A percentile compares a stretch with the other conserved stretches of the same genome.
phyloP scores from a whole-genome alignment of 2,113 vertebrate genomes.

The Ictidomys tridecemlineatus region DNA sequence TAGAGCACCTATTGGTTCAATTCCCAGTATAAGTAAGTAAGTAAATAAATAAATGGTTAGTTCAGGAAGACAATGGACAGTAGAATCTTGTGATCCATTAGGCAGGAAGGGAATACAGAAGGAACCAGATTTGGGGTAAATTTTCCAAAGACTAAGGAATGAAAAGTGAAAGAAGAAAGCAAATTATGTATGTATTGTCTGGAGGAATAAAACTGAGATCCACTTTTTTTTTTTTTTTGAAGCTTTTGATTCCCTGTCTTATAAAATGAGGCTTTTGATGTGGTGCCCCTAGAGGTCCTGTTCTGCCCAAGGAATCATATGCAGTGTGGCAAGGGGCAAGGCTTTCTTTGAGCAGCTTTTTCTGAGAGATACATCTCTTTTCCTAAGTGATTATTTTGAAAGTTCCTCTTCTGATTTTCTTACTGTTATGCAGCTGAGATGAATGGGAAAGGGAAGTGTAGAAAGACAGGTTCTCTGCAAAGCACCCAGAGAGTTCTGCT shows the following conservation, averaged over 20 bases:
- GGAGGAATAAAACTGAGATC: not conserved
- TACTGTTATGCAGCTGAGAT: not conserved
- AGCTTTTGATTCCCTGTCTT: not conserved
- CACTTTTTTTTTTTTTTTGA: not conserved
- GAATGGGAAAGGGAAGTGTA: not conserved
- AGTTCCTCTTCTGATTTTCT: not conserved
- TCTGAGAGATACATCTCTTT: not conserved
- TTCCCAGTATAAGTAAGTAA: too few species aligned
- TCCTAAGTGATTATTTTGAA: not conserved
- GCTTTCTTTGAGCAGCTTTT: not conserved
- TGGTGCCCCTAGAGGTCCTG: not conserved
- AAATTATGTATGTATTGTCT: not conserved
- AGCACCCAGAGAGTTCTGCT: not conserved
- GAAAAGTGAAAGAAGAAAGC: not conserved
- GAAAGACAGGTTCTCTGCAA: not conserved
- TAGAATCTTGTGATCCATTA: not conserved
- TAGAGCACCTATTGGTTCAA: too few species aligned
- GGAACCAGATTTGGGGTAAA: not conserved
- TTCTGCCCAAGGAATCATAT: not conserved
- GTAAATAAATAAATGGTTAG: not conserved
- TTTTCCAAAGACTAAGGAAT: not conserved
- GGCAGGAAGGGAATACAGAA: not conserved
- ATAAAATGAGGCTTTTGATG: not conserved
- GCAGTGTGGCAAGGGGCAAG: accelerated
- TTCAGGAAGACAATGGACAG: not conserved